These are phyloP conservation scores for Sphenopsis melanotis DNA, from an alignment of 2,797 vertebrate species.

Conservation along the genomic window DNA sequence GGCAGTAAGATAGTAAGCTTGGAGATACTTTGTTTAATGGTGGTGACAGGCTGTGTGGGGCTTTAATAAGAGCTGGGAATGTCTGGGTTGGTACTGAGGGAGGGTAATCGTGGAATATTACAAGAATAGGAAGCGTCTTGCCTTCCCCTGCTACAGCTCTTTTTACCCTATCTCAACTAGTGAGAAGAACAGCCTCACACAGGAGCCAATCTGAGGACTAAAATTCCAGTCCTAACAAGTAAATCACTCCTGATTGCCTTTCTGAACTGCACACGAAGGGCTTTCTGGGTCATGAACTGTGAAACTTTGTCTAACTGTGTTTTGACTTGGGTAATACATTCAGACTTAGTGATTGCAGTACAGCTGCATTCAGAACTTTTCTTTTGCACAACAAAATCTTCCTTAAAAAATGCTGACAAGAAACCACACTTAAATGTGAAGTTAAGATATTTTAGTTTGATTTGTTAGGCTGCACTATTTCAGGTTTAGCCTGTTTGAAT, in stretches of 20 bases:
- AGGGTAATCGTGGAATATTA: neutral
- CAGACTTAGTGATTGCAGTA: neutral
- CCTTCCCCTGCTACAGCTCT: neutral
- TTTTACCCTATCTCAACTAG: neutral
- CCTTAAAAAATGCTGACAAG: neutral
- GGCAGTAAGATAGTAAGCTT: neutral
- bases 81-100: neutral
- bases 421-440: neutral
- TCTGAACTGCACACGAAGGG: neutral
- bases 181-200: neutral
- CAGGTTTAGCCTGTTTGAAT: conserved; percentile 32
- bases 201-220: neutral
- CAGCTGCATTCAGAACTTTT: neutral
- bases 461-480: neutral
- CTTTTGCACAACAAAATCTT: neutral
- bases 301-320: neutral
- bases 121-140: neutral
- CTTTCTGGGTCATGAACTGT: neutral
- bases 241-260: neutral
- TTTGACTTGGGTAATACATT: neutral
- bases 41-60: neutral
- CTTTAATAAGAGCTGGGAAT: neutral
- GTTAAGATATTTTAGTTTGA: neutral
- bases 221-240: neutral
- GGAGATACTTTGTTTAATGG: neutral